Evolutionary conservation across 1,140 invertebrate genomes (phyloP), one percentile per base, ranked within the genome.

Genomic region (Dendrolimus punctatus): DNA sequence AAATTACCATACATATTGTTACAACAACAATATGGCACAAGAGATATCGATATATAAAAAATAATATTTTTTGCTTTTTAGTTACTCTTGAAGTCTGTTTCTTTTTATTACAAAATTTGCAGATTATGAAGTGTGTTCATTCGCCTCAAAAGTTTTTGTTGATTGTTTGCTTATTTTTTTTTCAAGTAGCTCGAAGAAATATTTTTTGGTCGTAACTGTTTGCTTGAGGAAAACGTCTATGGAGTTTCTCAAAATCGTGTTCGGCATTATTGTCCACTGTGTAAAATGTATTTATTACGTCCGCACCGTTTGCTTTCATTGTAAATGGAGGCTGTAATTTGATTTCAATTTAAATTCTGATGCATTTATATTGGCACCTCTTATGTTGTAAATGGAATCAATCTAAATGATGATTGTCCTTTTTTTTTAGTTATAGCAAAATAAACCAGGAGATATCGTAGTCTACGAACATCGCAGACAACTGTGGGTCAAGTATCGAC

Each of bases 201-300:
- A 8, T 51, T 44, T 48, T 37, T 48, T 37, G 8, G 42, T n/a
- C 42, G 50, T 36, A n/a, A 9, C 8, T 45, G 41, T 38, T 40
- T 39, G 41, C 39, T 51, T 51, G 50, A 51, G 50, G 50, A 51
- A 51, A 51, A 51, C 6, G 40, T 43, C 40, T 51, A 36, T 51
- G 40, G 9, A 49, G 48, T 40, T 9, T 49, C 9, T 37, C 37
- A 49, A 49, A 40, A 9, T 38, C 9, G 39, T 38, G 38, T 9
- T 49, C 39, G 36, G 4, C 38, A 46, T 46, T 46, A 46, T 46
- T 36, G 9, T 6, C 6, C 8, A 50, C 49, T 9, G 37, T 41
- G 39, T 39, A 50, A 50, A 50, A 40, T 39, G 49, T 40, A 41
- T 6, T n/a, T 7, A 38, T 48, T 5, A 46, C 7, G 41, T 45